Evolutionary conservation across 1,140 invertebrate species (phyloP).

Genomic region (Pogonomyrmex californicus): DNA sequence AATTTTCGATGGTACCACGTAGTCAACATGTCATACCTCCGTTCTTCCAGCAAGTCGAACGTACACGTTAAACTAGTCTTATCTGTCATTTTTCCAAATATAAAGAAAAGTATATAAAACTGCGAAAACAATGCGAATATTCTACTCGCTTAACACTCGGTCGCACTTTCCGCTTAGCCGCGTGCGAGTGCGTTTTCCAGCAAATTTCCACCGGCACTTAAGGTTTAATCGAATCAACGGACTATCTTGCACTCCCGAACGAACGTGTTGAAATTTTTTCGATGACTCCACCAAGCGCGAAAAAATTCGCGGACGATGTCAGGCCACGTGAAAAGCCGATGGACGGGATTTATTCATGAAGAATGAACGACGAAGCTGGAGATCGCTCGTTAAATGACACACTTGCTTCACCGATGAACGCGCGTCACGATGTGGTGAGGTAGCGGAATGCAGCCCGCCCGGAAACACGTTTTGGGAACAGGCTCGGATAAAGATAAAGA

Average conservation of each 20-base stretch:
- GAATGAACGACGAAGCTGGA: not conserved
- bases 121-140: not conserved
- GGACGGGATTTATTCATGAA: slow-evolving; percentile 7
- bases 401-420: not conserved
- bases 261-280: slow-evolving; percentile 4
- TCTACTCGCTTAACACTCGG: not conserved
- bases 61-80: slow-evolving; percentile 31
- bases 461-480: slow-evolving; percentile 9
- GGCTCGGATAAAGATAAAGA: too few relatives aligned
- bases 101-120: not conserved
- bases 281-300: not conserved
- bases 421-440: not conserved
- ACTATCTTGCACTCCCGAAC: not conserved
- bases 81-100: slow-evolving; percentile 24
- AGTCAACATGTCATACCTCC: slow-evolving; percentile 53
- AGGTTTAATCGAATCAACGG: slow-evolving; percentile 15
- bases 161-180: not conserved
- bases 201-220: not conserved
- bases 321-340: not conserved
- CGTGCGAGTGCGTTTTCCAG: slow-evolving; percentile 19
- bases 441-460: not conserved
- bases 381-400: not conserved
- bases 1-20: slow-evolving; percentile 51
- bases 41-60: slow-evolving; percentile 24
- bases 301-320: not conserved